These are phyloP conservation scores for Oncorhynchus nerka DNA, from an alignment of 2,113 vertebrate species.

Conservation along the genomic window DNA sequence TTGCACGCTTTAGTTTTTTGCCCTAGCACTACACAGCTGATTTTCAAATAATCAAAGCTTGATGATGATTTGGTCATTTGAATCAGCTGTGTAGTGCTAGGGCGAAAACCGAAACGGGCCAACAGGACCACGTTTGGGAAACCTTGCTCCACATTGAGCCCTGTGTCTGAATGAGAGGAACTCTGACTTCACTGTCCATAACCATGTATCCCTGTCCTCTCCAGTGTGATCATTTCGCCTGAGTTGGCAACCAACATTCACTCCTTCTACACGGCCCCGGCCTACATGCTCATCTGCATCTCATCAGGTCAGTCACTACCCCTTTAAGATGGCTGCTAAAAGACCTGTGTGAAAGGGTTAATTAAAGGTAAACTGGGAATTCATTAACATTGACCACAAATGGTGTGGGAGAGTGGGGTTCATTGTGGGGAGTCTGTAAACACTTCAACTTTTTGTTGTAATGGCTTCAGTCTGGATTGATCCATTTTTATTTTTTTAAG, in stretches of 20 bases:
- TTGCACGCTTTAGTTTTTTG: too few species aligned
- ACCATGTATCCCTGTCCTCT: slow-evolving; percentile 33
- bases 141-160: slow-evolving; percentile 25
- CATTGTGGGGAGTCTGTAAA: not conserved
- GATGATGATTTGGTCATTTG: too few species aligned
- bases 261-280: slow-evolving; percentile 72
- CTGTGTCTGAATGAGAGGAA: slow-evolving; percentile 36
- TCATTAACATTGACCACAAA: too few species aligned
- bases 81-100: too few species aligned
- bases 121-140: too few species aligned
- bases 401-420: too few species aligned
- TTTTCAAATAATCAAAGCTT: too few species aligned
- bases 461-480: not conserved
- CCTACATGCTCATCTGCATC: slow-evolving; percentile 84
- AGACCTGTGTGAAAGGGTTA: too few species aligned
- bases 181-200: slow-evolving; percentile 28
- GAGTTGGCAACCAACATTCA: slow-evolving; percentile 78
- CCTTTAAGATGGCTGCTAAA: too few species aligned
- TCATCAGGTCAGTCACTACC: slow-evolving; percentile 80
- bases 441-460: not conserved
- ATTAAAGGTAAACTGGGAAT: too few species aligned
- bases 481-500: not conserved
- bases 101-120: not conserved
- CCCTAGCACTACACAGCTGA: too few species aligned
- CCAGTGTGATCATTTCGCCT: slow-evolving; percentile 78